phyloP scores from a whole-genome alignment of 1,140 invertebrate genomes.

The Tyrophagus putrescentiae region DNA sequence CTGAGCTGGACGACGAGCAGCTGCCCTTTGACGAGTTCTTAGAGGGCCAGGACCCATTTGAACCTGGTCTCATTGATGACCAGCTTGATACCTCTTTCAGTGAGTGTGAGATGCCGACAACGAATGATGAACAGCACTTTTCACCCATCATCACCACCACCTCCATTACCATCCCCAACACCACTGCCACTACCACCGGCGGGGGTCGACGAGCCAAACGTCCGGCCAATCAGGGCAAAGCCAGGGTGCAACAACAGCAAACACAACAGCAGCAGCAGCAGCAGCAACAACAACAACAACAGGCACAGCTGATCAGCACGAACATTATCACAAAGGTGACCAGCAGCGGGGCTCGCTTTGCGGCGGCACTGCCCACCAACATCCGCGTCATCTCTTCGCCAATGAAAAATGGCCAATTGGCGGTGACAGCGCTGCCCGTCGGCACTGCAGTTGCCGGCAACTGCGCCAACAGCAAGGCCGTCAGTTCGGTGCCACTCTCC shows the following conservation, averaged over 20 bases:
- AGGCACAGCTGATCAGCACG: not conserved
- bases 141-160: no score
- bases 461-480: not conserved
- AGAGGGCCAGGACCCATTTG: no score
- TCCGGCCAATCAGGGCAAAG: no score
- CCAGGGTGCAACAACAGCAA: no score
- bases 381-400: not conserved
- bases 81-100: no score
- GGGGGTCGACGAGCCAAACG: no score
- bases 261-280: not conserved
- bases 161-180: no score
- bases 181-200: no score
- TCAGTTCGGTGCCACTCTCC: not conserved
- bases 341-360: not conserved
- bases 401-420: not conserved
- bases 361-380: not conserved
- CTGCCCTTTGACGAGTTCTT: not conserved
- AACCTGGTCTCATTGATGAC: no score
- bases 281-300: not conserved
- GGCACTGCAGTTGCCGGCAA: not conserved
- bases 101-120: no score
- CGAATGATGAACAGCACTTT: no score
- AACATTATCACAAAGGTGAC: constrained; percentile 13
- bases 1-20: constrained; percentile 11
- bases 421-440: not conserved